Evolutionary conservation across 2,888 invertebrate species (phyloP).

Genomic region (Fabriciana adippe): DNA sequence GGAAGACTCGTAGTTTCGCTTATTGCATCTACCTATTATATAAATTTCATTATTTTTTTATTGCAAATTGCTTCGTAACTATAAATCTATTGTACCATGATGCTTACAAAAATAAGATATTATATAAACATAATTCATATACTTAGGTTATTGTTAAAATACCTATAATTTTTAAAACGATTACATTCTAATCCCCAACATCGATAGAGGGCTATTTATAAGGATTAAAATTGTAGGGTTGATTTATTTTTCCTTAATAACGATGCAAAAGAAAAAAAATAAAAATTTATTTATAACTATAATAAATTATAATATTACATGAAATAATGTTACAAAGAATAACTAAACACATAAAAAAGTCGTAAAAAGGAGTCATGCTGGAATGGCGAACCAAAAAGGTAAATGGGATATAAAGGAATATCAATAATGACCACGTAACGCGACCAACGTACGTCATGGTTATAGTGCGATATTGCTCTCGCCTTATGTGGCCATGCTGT

Average conservation of each 20-base stretch:
- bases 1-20: slow-evolving; percentile 17
- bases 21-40: slow-evolving; percentile 9
- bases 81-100: too few species aligned
- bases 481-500: slow-evolving; percentile 57
- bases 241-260: too few species aligned
- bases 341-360: slow-evolving; percentile 43
- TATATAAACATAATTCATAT: too few species aligned
- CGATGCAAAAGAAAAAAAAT: background rate
- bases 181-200: too few species aligned
- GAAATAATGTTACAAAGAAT: slow-evolving; percentile 6
- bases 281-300: background rate
- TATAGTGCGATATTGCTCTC: slow-evolving; percentile 49
- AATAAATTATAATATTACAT: slow-evolving; percentile 2
- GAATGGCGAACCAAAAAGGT: slow-evolving; percentile 72
- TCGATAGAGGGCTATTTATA: too few species aligned
- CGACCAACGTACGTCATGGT: slow-evolving; percentile 58
- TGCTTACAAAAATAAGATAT: too few species aligned
- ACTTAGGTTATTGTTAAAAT: too few species aligned
- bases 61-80: background rate
- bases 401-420: slow-evolving; percentile 78
- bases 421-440: slow-evolving; percentile 76
- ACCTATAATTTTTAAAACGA: too few species aligned
- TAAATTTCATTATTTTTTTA: background rate
- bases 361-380: slow-evolving; percentile 63
- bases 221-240: too few species aligned